phyloP scores from a whole-genome alignment of 2,888 invertebrate genomes.

The Synergus gifuensis region DNA sequence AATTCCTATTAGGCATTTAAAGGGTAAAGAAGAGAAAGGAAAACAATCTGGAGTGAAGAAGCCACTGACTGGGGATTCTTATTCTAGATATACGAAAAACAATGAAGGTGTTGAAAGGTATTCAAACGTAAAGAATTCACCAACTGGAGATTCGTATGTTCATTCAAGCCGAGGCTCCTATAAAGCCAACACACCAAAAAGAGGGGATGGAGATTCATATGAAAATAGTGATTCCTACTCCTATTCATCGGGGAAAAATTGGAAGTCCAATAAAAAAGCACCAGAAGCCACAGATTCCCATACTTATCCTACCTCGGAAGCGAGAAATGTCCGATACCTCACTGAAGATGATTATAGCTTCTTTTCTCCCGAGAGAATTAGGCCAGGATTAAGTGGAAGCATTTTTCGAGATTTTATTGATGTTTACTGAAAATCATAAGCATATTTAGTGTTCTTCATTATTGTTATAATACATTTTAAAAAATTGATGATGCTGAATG shows the following conservation, averaged over 20 bases:
- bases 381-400: neutral
- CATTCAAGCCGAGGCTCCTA: conserved; percentile 53
- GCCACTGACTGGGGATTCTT: neutral
- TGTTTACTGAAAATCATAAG: neutral
- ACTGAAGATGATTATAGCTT: conserved; percentile 21
- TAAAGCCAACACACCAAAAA: conserved; percentile 56
- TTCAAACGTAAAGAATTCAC: neutral
- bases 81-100: conserved; percentile 14
- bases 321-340: neutral
- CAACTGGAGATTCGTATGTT: conserved; percentile 15
- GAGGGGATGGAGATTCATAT: conserved; percentile 49
- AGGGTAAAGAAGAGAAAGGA: neutral
- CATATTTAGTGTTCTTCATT: neutral
- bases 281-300: conserved; percentile 48
- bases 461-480: neutral
- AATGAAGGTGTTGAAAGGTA: neutral
- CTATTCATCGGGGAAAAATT: conserved; percentile 53
- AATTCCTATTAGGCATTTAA: conserved; percentile 48
- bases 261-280: conserved; percentile 56
- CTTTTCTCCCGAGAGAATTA: conserved; percentile 21
- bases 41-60: neutral
- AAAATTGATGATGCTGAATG: neutral
- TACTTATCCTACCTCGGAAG: conserved; percentile 43
- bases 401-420: neutral
- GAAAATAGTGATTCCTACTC: conserved; percentile 57